phyloP scores from a whole-genome alignment of 2,797 vertebrate genomes.

The Squalus acanthias region DNA sequence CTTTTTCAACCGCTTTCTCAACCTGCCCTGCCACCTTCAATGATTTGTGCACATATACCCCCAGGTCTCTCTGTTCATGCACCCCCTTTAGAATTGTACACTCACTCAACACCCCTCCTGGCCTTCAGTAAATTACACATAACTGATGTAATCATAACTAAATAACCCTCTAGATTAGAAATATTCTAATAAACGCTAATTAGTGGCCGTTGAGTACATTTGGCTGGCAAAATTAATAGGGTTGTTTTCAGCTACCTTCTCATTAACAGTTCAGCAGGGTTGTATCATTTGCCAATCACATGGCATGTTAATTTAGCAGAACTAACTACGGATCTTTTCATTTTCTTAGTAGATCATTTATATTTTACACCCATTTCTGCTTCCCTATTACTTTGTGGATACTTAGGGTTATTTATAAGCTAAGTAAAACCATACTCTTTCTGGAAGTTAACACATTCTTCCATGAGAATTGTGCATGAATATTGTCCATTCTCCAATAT shows the following conservation, averaged over 20 bases:
- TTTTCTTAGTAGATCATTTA: not conserved
- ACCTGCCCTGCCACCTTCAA: too few relatives aligned
- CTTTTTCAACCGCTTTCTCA: too few relatives aligned
- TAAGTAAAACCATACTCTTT: not conserved
- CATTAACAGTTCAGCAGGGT: not conserved
- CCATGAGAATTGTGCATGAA: not conserved
- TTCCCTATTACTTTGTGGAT: not conserved
- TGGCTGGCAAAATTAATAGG: not conserved
- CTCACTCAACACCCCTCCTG: not conserved
- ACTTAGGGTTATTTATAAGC: not conserved
- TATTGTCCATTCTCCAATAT: not conserved
- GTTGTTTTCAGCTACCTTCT: not conserved
- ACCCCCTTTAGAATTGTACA: not conserved
- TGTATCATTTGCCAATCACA: not conserved
- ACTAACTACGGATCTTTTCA: not conserved
- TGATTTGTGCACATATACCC: too few relatives aligned
- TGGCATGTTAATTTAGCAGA: not conserved
- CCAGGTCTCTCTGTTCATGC: too few relatives aligned
- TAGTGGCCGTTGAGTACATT: not conserved
- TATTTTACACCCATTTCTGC: not conserved
- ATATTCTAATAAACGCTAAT: not conserved
- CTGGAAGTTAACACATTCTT: not conserved
- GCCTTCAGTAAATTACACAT: not conserved
- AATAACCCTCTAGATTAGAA: not conserved
- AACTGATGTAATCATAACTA: not conserved